Evolutionary conservation across 1,140 invertebrate species (phyloP).

Genomic region (Tetranychus urticae): DNA sequence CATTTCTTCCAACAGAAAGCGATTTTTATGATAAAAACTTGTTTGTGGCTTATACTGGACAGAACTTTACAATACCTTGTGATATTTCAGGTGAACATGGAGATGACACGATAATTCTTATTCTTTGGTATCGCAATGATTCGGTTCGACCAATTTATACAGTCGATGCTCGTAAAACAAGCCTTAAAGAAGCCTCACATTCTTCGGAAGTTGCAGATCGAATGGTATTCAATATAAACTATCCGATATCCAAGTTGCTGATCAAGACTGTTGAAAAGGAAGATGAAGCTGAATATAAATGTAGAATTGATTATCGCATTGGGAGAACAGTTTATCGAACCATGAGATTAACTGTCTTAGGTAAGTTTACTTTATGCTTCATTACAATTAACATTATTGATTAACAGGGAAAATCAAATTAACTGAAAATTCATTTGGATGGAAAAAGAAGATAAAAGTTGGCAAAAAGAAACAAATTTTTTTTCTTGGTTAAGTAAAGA

Average conservation of each 20-base stretch:
- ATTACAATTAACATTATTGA: too few species aligned
- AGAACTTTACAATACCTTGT: conserved; percentile 49
- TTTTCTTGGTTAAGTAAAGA: too few species aligned
- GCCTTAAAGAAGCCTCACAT: conserved; percentile 10
- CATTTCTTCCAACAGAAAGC: too few species aligned
- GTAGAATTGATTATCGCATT: not conserved
- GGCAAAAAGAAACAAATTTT: too few species aligned
- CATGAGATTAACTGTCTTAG: conserved; percentile 11
- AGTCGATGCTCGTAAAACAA: conserved; percentile 11
- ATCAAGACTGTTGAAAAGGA: conserved; percentile 46
- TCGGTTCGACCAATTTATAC: conserved; percentile 52
- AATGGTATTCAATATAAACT: conserved; percentile 8
- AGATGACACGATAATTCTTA: conserved; percentile 63
- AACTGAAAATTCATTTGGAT: too few species aligned
- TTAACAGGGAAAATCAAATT: too few species aligned
- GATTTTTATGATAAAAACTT: too few species aligned
- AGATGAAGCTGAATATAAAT: conserved; percentile 24
- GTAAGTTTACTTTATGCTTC: conserved; percentile 11
- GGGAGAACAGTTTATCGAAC: conserved; percentile 31
- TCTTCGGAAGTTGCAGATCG: not conserved
- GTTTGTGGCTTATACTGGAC: conserved; percentile 29
- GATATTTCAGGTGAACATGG: conserved; percentile 43
- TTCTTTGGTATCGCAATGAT: conserved; percentile 63
- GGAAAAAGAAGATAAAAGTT: too few species aligned
- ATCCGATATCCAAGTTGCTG: conserved; percentile 30